A percentile compares a stretch with the other conserved stretches of the same genome.
Evolutionary conservation across 2,797 vertebrate species (phyloP).

Genomic region (Cynodonichthys magdalenae): DNA sequence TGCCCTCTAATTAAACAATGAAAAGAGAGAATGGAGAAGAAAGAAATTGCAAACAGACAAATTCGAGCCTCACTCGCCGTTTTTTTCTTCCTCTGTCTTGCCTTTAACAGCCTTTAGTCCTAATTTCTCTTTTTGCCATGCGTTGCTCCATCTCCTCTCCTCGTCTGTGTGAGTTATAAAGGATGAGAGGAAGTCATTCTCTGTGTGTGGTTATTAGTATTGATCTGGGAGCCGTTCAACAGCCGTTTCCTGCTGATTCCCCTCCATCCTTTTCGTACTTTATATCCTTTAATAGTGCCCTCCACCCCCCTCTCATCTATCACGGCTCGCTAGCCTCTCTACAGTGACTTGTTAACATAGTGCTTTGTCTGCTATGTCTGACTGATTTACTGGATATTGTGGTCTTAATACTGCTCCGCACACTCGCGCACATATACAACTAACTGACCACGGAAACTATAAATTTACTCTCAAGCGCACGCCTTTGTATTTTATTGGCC

Average conservation of each 20-base stretch:
- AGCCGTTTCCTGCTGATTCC: conserved; percentile 76
- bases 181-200: conserved; percentile 75
- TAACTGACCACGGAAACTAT: conserved; percentile 55
- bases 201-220: conserved; percentile 80
- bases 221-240: conserved; percentile 73
- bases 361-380: conserved; percentile 59
- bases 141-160: conserved; percentile 26
- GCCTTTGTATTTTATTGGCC: conserved; percentile 60
- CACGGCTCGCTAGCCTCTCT: conserved; percentile 37
- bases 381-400: conserved; percentile 68
- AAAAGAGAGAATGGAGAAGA: conserved; percentile 29
- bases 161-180: conserved; percentile 65
- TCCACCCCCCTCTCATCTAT: conserved; percentile 48
- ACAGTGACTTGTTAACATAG: conserved; percentile 56
- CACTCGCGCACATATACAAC: conserved; percentile 27
- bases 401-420: conserved; percentile 41
- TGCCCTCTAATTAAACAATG: conserved; percentile 61
- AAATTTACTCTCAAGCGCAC: conserved; percentile 47
- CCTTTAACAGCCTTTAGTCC: conserved; percentile 28
- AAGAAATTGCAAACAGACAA: conserved; percentile 43
- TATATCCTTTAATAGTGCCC: conserved; percentile 64
- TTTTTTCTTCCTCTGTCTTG: conserved; percentile 39
- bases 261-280: conserved; percentile 53
- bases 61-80: conserved; percentile 46
- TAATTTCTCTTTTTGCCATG: conserved; percentile 12